phyloP scores from a whole-genome alignment of 1,140 invertebrate genomes.

The Heliconius hewitsoni region DNA sequence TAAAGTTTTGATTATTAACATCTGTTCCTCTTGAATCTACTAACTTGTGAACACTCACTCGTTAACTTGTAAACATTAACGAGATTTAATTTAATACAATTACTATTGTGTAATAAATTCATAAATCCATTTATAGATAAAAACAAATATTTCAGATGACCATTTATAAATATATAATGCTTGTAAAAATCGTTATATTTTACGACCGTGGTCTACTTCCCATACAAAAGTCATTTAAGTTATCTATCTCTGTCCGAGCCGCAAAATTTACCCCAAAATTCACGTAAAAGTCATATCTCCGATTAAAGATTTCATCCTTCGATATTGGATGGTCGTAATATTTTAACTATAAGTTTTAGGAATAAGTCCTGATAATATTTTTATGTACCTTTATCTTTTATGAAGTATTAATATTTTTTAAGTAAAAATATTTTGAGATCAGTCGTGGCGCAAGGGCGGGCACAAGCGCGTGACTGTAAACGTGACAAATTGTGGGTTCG shows the following conservation, averaged over 20 bases:
- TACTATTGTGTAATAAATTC: no score
- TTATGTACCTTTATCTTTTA: background rate
- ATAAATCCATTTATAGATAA: background rate
- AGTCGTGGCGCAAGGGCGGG: no score
- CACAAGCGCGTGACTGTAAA: no score
- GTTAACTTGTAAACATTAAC: no score
- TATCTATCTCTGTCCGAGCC: slow-evolving; percentile 34
- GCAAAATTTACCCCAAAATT: slow-evolving; percentile 40
- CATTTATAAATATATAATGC: background rate
- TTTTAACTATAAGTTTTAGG: slow-evolving; percentile 57
- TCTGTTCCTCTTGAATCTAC: no score
- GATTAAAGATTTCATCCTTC: slow-evolving; percentile 72
- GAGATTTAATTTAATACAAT: no score
- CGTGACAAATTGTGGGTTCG: no score
- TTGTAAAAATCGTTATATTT: slow-evolving; percentile 1
- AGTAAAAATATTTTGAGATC: background rate
- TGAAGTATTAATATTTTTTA: background rate
- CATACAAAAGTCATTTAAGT: slow-evolving; percentile 22
- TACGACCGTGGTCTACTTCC: background rate
- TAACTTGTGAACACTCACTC: no score
- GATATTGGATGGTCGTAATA: slow-evolving; percentile 75
- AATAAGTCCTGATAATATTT: background rate
- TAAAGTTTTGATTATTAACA: no score
- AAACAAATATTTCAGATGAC: background rate
- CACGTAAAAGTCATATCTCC: slow-evolving; percentile 59